Evolutionary conservation across 2,888 invertebrate species (phyloP).

Genomic region (Punctoribates punctum): DNA sequence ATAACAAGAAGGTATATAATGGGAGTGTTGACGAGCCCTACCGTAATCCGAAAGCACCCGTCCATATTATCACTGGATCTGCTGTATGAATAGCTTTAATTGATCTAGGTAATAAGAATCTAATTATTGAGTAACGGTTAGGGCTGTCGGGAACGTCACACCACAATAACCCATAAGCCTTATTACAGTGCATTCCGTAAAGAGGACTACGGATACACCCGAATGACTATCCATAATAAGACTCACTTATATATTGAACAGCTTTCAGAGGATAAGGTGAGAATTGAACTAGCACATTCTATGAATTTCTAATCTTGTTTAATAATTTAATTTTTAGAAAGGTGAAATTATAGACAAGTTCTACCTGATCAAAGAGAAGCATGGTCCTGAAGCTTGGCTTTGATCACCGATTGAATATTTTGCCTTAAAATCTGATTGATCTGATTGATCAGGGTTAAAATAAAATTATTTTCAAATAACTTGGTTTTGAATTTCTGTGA

Average conservation of each 20-base stretch:
- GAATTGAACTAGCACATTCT: neutral
- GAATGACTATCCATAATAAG: constrained; percentile 68
- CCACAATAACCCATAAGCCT: constrained; percentile 65
- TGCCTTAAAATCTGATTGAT: too few relatives aligned
- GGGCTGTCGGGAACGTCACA: constrained; percentile 82
- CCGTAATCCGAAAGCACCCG: constrained; percentile 72
- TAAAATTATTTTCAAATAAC: too few relatives aligned
- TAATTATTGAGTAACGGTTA: too few relatives aligned
- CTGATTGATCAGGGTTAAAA: too few relatives aligned
- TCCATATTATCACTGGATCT: constrained; percentile 78
- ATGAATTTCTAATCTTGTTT: neutral
- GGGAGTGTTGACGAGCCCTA: constrained; percentile 52
- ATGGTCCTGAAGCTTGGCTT: too few relatives aligned
- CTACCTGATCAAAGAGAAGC: neutral
- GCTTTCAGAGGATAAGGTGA: constrained; percentile 57
- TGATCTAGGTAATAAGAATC: too few relatives aligned
- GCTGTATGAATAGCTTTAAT: constrained; percentile 41
- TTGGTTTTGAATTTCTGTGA: too few relatives aligned
- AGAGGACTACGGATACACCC: constrained; percentile 85
- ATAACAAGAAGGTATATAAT: constrained; percentile 62
- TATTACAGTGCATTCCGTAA: constrained; percentile 81
- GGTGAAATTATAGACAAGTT: neutral
- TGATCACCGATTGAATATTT: too few relatives aligned
- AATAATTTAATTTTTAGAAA: neutral
- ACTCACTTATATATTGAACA: constrained; percentile 88